phyloP scores from a whole-genome alignment of 2,888 invertebrate species.

The Ommatoiulus sabulosus region DNA sequence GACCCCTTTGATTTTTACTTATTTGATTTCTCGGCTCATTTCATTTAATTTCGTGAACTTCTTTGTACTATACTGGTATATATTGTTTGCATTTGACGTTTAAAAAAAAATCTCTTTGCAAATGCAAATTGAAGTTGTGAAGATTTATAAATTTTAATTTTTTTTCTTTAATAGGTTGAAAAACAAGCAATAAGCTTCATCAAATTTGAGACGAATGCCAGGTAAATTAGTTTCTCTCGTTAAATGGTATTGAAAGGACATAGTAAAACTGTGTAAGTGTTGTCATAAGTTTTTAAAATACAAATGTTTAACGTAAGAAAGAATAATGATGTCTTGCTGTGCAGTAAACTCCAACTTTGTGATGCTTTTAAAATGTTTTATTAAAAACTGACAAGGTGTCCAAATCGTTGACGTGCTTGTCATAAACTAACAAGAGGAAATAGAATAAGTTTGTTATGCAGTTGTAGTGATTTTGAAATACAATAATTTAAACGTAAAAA shows the following conservation, averaged over 20 bases:
- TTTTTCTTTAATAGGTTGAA: background rate
- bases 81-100: no score
- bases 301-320: background rate
- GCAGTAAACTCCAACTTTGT: no score
- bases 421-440: background rate
- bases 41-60: no score
- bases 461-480: background rate
- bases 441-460: background rate
- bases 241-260: background rate
- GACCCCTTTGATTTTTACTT: no score
- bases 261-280: no score
- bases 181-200: conserved; percentile 25
- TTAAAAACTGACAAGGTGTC: background rate
- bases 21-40: no score
- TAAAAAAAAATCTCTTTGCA: no score
- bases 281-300: background rate
- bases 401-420: background rate
- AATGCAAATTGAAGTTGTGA: no score
- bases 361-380: background rate
- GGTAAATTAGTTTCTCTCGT: background rate
- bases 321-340: conserved; percentile 37
- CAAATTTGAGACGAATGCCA: conserved; percentile 22
- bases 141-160: background rate
- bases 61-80: no score
- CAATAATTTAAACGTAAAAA: background rate